A percentile compares a stretch with the other conserved stretches of the same genome.
phyloP scores from a whole-genome alignment of 2,888 invertebrate species.

The Lycocerus yunnanus region DNA sequence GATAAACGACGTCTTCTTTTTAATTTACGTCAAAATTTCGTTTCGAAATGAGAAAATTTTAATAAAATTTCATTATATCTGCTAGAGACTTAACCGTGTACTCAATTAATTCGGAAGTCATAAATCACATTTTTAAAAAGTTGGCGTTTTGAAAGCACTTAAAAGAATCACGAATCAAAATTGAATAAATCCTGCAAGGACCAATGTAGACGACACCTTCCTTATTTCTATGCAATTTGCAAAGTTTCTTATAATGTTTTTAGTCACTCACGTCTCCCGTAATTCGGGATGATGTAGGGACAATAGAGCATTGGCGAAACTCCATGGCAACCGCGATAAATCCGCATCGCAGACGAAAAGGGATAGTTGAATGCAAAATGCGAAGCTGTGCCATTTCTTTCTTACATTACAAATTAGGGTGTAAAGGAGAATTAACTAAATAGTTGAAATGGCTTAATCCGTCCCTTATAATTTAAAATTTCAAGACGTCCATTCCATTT shows the following conservation, averaged over 20 bases:
- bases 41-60: background rate
- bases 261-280: constrained; percentile 36
- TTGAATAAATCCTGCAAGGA: background rate
- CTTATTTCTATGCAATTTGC: background rate
- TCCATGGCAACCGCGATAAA: constrained; percentile 47
- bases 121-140: background rate
- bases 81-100: background rate
- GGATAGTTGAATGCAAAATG: constrained; percentile 31
- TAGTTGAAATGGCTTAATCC: constrained; percentile 13
- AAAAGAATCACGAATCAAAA: background rate
- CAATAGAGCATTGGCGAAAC: constrained; percentile 41
- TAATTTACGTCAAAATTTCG: background rate
- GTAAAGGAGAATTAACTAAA: constrained; percentile 21
- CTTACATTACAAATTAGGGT: constrained; percentile 19
- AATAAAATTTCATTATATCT: background rate
- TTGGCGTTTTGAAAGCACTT: background rate
- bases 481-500: background rate
- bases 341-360: constrained; percentile 38
- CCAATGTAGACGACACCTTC: background rate
- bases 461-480: background rate
- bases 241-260: background rate
- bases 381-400: constrained; percentile 6
- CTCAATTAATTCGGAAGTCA: background rate
- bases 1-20: background rate
- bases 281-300: constrained; percentile 45